phyloP scores from a whole-genome alignment of 23 tunicate genomes.

The Halocynthia aurantium region DNA sequence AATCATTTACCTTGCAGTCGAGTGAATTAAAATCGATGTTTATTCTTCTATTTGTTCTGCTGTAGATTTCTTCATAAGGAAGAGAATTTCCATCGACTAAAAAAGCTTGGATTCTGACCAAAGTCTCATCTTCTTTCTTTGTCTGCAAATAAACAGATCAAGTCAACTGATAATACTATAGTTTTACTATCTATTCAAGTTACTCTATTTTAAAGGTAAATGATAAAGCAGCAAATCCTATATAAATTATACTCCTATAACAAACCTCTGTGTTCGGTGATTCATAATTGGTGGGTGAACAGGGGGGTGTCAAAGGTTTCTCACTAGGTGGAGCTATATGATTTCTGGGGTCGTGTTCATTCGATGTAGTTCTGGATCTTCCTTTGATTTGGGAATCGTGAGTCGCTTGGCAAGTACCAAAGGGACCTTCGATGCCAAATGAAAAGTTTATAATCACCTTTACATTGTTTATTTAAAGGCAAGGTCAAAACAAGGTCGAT shows the following conservation, averaged over 20 bases:
- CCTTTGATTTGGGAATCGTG: slow-evolving; percentile 1
- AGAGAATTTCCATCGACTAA: slow-evolving; percentile 71
- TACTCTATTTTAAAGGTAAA: too few species aligned
- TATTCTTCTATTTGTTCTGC: slow-evolving; percentile 48
- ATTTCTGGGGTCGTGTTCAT: background rate
- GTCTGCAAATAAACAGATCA: background rate
- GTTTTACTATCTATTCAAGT: too few species aligned
- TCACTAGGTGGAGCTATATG: background rate
- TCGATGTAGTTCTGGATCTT: background rate
- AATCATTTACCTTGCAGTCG: slow-evolving; percentile 57
- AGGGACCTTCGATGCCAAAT: slow-evolving; percentile 9
- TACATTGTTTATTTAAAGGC: too few species aligned
- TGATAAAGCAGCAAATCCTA: too few species aligned
- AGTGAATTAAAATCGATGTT: slow-evolving; percentile 79
- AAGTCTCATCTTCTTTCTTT: slow-evolving; percentile 14
- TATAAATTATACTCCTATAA: too few species aligned
- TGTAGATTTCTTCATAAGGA: slow-evolving; percentile 49
- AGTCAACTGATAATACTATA: background rate
- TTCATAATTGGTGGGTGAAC: background rate
- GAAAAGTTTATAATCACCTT: background rate
- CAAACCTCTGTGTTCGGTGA: too few species aligned
- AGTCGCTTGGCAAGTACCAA: slow-evolving; percentile 18
- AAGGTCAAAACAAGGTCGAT: too few species aligned
- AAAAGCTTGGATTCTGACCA: slow-evolving; percentile 65
- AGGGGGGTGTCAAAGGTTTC: slow-evolving; percentile 10